Evolutionary conservation across 1,140 invertebrate species (phyloP).

Genomic region (Acyrthosiphon pisum): DNA sequence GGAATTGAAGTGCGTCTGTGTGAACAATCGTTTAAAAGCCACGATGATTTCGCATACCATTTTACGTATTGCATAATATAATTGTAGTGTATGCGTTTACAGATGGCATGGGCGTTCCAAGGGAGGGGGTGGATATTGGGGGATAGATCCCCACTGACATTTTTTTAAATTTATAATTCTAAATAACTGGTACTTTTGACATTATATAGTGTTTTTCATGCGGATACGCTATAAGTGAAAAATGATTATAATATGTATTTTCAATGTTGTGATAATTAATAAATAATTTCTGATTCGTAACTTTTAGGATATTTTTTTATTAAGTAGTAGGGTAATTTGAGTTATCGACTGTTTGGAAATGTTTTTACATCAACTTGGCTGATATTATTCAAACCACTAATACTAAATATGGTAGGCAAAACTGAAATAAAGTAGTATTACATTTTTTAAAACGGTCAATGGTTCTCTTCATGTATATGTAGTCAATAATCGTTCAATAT

Average conservation of each 20-base stretch:
- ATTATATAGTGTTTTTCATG: background rate
- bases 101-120: background rate
- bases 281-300: background rate
- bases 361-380: too few species aligned
- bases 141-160: background rate
- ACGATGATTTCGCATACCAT: background rate
- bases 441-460: too few species aligned
- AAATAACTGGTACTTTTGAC: background rate
- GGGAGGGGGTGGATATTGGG: fast-evolving
- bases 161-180: background rate
- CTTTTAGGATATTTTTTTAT: too few species aligned
- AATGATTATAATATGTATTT: background rate
- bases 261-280: background rate
- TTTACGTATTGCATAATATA: background rate
- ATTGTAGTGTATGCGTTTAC: background rate
- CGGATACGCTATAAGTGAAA: background rate
- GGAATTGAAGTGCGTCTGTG: background rate
- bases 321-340: too few species aligned
- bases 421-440: too few species aligned
- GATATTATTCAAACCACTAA: too few species aligned
- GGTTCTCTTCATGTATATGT: too few species aligned
- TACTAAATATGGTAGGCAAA: too few species aligned
- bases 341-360: too few species aligned
- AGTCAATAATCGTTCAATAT: too few species aligned
- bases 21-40: background rate